These are phyloP conservation scores for Megathymus violae DNA, from an alignment of 1,140 invertebrate species.

Conservation along the genomic window DNA sequence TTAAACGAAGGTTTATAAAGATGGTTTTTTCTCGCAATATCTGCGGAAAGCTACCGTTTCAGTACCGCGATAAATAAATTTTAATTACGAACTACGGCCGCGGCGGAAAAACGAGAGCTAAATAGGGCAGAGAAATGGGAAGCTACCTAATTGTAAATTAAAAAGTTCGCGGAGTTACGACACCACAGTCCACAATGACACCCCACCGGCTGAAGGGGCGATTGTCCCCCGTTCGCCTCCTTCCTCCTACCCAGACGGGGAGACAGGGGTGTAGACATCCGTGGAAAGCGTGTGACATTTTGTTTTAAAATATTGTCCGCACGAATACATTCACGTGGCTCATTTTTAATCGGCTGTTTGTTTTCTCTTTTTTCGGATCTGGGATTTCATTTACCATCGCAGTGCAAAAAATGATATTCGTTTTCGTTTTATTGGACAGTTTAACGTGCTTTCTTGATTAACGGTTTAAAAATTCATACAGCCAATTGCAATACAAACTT, in stretches of 20 bases:
- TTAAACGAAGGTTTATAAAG: slow-evolving; percentile 39
- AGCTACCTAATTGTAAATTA: slow-evolving; percentile 84
- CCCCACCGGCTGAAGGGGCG: slow-evolving; percentile 57
- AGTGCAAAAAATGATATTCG: slow-evolving; percentile 37
- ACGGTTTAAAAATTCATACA: slow-evolving; percentile 40
- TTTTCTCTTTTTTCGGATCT: slow-evolving; percentile 66
- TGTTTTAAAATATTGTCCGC: slow-evolving; percentile 83
- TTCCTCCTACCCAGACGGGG: slow-evolving; percentile 43
- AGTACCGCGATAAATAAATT: slow-evolving; percentile 78
- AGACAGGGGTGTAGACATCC: slow-evolving; percentile 64
- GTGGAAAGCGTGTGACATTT: slow-evolving; percentile 83
- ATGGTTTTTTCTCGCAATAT: slow-evolving; percentile 42
- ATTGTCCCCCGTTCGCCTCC: slow-evolving; percentile 40
- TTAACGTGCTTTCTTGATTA: slow-evolving; percentile 31
- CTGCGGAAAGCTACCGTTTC: slow-evolving; percentile 47
- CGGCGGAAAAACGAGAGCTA: slow-evolving; percentile 79
- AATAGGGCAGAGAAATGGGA: slow-evolving; percentile 83
- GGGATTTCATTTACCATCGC: slow-evolving; percentile 43
- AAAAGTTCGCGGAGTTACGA: slow-evolving; percentile 83
- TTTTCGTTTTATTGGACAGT: slow-evolving; percentile 30
- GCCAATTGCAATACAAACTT: slow-evolving; percentile 19
- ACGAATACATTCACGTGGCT: slow-evolving; percentile 80
- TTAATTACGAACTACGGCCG: slow-evolving; percentile 73
- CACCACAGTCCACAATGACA: slow-evolving; percentile 82
- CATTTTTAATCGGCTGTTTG: slow-evolving; percentile 77